Evolutionary conservation across 2,797 vertebrate genomes (phyloP).

Genomic region (Oreonectes daqikongensis): DNA sequence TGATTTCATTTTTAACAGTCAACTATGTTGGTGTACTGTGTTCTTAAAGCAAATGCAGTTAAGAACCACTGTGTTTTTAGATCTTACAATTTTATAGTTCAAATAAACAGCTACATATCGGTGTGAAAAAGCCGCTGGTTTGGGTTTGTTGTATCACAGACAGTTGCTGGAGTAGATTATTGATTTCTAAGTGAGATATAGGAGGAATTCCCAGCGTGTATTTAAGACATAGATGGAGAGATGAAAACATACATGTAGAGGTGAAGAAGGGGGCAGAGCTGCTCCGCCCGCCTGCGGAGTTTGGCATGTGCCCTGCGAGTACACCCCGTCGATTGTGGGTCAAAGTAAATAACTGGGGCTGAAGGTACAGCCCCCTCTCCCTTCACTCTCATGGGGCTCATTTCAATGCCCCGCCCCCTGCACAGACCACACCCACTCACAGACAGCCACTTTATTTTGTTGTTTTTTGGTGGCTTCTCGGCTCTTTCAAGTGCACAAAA

Average conservation of each 20-base stretch:
- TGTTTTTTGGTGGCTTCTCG: neutral
- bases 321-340: slow-evolving; percentile 74
- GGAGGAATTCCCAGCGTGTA: slow-evolving; percentile 20
- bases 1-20: neutral
- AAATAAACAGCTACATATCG: neutral
- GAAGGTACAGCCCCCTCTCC: slow-evolving; percentile 65
- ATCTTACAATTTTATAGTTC: neutral
- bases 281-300: slow-evolving; percentile 78
- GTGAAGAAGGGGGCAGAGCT: slow-evolving; percentile 75
- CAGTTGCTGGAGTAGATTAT: neutral
- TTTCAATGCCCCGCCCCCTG: slow-evolving; percentile 25
- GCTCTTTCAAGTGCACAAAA: neutral
- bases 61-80: neutral
- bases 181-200: neutral
- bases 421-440: slow-evolving; percentile 4
- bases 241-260: slow-evolving; percentile 74
- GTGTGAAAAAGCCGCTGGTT: neutral
- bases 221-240: slow-evolving; percentile 68
- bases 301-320: slow-evolving; percentile 79
- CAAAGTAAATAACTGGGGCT: slow-evolving; percentile 79
- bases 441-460: neutral
- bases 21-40: neutral
- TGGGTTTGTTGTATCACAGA: neutral
- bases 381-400: slow-evolving; percentile 30
- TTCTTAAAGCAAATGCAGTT: too few relatives aligned